Evolutionary conservation across 2,888 invertebrate genomes (phyloP).

Genomic region (Baccha elongata): DNA sequence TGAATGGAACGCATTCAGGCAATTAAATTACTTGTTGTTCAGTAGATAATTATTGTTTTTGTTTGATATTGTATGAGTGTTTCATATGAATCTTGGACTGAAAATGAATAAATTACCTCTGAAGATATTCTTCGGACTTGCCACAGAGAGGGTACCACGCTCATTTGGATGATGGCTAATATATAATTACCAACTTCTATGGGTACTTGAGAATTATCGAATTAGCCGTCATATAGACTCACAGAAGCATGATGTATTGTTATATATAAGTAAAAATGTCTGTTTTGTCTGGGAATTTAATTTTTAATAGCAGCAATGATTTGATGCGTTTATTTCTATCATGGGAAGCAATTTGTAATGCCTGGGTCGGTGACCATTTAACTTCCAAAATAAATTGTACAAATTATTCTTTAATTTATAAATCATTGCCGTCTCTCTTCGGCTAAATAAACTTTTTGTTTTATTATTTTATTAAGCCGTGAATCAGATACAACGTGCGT

Average conservation of each 20-base stretch:
- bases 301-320: not conserved
- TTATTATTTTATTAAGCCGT: not conserved
- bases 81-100: conserved; percentile 3
- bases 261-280: conserved; percentile 39
- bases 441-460: too few relatives aligned
- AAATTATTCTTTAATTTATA: not conserved
- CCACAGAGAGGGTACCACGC: conserved; percentile 21
- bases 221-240: conserved; percentile 40
- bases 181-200: conserved; percentile 54
- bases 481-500: not conserved
- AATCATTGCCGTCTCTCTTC: not conserved
- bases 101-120: conserved; percentile 27
- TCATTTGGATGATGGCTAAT: conserved; percentile 53
- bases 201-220: conserved; percentile 67
- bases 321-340: not conserved
- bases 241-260: conserved; percentile 53
- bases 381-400: not conserved
- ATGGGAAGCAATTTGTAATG: not conserved
- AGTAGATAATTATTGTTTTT: conserved; percentile 43
- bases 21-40: conserved; percentile 62
- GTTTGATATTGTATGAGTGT: conserved; percentile 41
- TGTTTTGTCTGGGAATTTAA: not conserved
- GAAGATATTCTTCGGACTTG: conserved; percentile 32
- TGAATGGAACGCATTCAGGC: conserved; percentile 32
- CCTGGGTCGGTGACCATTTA: not conserved